Conservation (phyloP, 2,113 vertebrate species). For the Philantomba maxwellii region DNA sequence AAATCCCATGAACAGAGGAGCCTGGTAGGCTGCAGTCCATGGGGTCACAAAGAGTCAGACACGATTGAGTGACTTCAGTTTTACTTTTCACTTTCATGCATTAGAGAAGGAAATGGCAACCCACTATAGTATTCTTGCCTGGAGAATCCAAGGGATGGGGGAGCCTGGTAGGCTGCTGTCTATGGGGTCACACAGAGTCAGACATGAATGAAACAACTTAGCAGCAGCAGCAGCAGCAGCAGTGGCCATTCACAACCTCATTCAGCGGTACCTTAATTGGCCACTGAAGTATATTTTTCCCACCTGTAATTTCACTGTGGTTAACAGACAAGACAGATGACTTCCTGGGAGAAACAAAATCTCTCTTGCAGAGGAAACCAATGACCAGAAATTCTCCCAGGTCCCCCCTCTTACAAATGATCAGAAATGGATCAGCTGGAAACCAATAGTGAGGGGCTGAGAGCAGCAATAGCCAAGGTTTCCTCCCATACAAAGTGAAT, state of each 20-base stretch:
- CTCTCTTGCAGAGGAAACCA: background rate
- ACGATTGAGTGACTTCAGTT: too few species aligned
- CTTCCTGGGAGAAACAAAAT: background rate
- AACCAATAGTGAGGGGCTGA: background rate
- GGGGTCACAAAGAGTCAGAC: rapidly evolving
- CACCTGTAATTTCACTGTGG: background rate
- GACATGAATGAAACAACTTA: too few species aligned
- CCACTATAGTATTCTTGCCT: too few species aligned
- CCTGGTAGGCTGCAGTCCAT: too few species aligned
- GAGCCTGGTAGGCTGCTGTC: too few species aligned
- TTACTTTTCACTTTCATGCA: too few species aligned
- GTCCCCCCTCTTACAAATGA: background rate
- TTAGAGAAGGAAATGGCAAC: too few species aligned
- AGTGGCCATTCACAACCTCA: background rate
- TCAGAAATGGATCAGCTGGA: background rate
- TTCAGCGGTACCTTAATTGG: background rate
- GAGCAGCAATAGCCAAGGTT: background rate
- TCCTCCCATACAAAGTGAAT: background rate
- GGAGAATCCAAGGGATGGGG: too few species aligned
- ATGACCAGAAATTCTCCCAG: background rate
- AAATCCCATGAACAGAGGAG: too few species aligned
- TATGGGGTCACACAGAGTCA: too few species aligned
- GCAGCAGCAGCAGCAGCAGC: too few species aligned
- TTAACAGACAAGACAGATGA: background rate
- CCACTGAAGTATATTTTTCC: background rate